phyloP scores from a whole-genome alignment of 2,888 invertebrate genomes.

The Crossocerus cetratus region DNA sequence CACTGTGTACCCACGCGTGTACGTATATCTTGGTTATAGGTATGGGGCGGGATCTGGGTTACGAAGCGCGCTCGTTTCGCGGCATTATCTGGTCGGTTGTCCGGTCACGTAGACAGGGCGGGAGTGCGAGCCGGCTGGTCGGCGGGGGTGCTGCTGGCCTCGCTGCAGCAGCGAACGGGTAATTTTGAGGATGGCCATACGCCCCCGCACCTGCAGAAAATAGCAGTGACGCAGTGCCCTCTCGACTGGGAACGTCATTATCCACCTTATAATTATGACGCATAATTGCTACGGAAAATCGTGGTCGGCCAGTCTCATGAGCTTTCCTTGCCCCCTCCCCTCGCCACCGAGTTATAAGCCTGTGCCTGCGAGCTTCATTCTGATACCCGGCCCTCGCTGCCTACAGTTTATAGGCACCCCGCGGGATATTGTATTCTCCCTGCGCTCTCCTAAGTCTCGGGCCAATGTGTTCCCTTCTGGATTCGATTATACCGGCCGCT shows the following conservation, averaged over 20 bases:
- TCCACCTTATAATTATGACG: slow-evolving; percentile 52
- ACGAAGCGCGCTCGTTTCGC: slow-evolving; percentile 46
- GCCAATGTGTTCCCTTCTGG: not conserved
- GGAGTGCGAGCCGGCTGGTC: slow-evolving; percentile 22
- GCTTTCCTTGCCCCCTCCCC: slow-evolving; percentile 3
- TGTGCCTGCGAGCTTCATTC: not conserved
- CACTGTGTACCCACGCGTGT: not conserved
- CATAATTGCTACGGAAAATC: slow-evolving; percentile 43
- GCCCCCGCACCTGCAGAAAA: slow-evolving; percentile 46
- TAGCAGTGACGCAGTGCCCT: slow-evolving; percentile 15
- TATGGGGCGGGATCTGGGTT: slow-evolving; percentile 48
- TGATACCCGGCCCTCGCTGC: not conserved
- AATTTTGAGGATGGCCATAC: slow-evolving; percentile 39
- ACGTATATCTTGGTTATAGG: slow-evolving; percentile 22
- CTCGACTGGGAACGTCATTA: slow-evolving; percentile 46
- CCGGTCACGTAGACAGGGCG: slow-evolving; percentile 54
- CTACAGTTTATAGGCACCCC: not conserved
- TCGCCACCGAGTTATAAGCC: not conserved
- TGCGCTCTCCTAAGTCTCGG: not conserved
- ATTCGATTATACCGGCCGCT: slow-evolving; percentile 7
- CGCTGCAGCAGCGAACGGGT: slow-evolving; percentile 29
- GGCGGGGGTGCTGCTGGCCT: slow-evolving; percentile 31
- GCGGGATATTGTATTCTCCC: not conserved
- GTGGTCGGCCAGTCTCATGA: not conserved
- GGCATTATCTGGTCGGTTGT: slow-evolving; percentile 52